Conservation (phyloP, 2,113 vertebrate genomes). For the Hemichromis elongatus region DNA sequence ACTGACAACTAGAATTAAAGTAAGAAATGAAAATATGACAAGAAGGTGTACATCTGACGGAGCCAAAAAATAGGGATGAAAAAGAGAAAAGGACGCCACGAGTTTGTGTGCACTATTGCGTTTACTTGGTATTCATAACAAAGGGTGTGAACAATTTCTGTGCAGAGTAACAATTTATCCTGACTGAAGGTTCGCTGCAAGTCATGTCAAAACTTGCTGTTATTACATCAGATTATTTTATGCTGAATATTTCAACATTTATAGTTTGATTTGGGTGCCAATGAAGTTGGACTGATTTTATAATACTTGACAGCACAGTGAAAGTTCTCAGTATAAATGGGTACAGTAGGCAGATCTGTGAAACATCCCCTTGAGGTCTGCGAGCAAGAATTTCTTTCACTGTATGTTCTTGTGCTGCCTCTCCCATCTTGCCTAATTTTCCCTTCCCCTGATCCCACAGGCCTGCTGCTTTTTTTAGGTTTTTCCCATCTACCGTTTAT, state of each 20-base stretch:
- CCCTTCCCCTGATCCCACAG: background rate
- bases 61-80: background rate
- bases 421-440: background rate
- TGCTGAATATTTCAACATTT: background rate
- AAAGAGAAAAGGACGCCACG: background rate
- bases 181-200: background rate
- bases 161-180: background rate
- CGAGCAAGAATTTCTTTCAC: slow-evolving; percentile 26
- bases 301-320: background rate
- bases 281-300: background rate
- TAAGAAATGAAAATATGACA: background rate
- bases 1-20: background rate
- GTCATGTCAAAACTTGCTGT: background rate
- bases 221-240: background rate
- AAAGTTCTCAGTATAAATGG: background rate
- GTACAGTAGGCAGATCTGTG: background rate
- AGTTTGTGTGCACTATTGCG: background rate
- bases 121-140: background rate
- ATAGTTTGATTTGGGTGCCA: background rate
- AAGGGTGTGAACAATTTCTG: background rate
- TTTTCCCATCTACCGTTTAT: background rate
- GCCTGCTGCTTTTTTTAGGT: background rate
- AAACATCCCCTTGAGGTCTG: slow-evolving; percentile 1
- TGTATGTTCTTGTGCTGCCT: slow-evolving; percentile 33
- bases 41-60: background rate